phyloP scores from a whole-genome alignment of 2,888 invertebrate genomes.

The Drosophila greeni region DNA sequence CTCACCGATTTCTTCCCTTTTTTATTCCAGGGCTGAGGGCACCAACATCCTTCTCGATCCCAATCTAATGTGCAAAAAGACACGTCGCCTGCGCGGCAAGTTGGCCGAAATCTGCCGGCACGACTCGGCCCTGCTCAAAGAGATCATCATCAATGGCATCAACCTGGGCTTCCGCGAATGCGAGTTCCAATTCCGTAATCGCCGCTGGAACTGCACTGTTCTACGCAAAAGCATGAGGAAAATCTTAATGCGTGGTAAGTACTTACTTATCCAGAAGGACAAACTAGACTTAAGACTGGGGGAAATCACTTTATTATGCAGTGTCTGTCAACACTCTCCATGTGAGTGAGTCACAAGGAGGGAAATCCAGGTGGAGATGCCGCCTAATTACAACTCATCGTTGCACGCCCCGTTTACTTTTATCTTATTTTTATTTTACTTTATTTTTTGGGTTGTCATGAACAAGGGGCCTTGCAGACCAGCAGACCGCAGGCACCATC shows the following conservation, averaged over 20 bases:
- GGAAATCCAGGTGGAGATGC: slow-evolving; percentile 28
- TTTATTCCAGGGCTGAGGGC: slow-evolving; percentile 84
- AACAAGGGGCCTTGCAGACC: slow-evolving; percentile 57
- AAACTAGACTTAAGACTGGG: slow-evolving; percentile 27
- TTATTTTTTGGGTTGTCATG: slow-evolving; percentile 34
- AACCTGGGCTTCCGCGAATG: slow-evolving; percentile 91
- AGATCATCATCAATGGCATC: slow-evolving; percentile 90
- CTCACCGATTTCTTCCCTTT: neutral
- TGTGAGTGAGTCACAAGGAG: slow-evolving; percentile 57
- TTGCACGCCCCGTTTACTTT: slow-evolving; percentile 40
- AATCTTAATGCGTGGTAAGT: slow-evolving; percentile 90
- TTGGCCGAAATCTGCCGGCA: slow-evolving; percentile 90
- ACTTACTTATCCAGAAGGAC: slow-evolving; percentile 9
- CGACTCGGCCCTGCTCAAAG: slow-evolving; percentile 88
- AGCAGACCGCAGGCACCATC: slow-evolving; percentile 64
- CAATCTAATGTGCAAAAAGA: slow-evolving; percentile 92
- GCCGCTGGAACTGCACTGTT: slow-evolving; percentile 94
- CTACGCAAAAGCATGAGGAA: slow-evolving; percentile 84
- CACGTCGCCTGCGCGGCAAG: slow-evolving; percentile 86
- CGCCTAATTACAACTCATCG: slow-evolving; percentile 68
- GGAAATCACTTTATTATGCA: slow-evolving; percentile 59
- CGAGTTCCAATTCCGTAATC: slow-evolving; percentile 90
- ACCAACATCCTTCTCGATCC: slow-evolving; percentile 94
- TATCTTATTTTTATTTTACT: neutral
- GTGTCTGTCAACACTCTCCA: slow-evolving; percentile 62